Evolutionary conservation across 2,888 invertebrate genomes (phyloP), one percentile per base, ranked within the genome.

Genomic region (Coenonympha glycerion): DNA sequence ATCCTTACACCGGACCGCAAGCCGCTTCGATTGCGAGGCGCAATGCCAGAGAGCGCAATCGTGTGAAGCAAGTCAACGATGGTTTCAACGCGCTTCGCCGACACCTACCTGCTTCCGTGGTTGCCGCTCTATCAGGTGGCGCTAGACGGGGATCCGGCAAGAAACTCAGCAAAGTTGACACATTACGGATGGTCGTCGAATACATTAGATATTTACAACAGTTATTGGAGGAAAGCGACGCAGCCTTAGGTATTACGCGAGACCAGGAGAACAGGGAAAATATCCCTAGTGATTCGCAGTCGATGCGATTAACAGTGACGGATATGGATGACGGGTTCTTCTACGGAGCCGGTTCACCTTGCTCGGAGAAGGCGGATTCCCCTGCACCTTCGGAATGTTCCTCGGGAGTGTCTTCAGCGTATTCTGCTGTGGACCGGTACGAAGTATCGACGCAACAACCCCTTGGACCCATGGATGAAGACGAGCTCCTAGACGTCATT

Each of bases 21-120:
- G 92, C 94, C 55, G 94, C 92, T 4, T 95, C 96, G 2, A 96
- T 97, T 33, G 95, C 95, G 0, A 88, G 97, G 49, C 90, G 98
- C 62, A 98, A 98, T 82, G 98, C 97, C 15, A 90, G 98, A 9
- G 98, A 98, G 83, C 89, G 98, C 58, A 98, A 98, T 76, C 92
- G 98, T 59, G 97, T 97, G 54, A 96, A 96, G 78, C 96, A 97
- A 90, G 96, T 96, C 71, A 96, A 96, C 85, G 95, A 95, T 75
- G 97, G 96, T 56, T 97, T 96, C 75, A 94, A 95, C 46, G 95
- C 94, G 36, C 88, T 97, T 6, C 90, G 96, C 31, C 93, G 95
- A 65, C 96, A 96, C 80, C 92, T 97, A 65, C 97, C 96, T 0
- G 91, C 93, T 49, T 91, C 91, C 18, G 92, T 95, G 3, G 92